Evolutionary conservation across 2,888 invertebrate species (phyloP).

Genomic region (Encarsia formosa): DNA sequence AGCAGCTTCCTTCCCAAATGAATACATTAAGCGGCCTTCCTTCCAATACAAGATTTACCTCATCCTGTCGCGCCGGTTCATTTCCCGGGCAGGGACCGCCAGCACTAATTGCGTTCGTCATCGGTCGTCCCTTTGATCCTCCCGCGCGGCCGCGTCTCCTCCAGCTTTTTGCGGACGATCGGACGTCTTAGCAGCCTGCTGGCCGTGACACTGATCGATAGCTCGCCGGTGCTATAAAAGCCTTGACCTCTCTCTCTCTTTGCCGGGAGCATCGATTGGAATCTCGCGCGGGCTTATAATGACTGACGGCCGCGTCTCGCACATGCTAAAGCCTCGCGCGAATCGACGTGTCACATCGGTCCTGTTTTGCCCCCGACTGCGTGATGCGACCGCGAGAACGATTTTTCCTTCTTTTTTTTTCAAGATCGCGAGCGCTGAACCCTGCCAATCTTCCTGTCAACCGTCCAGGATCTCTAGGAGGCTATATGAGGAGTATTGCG

Average conservation of each 20-base stretch:
- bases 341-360: slow-evolving; percentile 44
- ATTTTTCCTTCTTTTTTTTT: too few species aligned
- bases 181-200: too few species aligned
- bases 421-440: too few species aligned
- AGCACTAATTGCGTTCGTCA: slow-evolving; percentile 42
- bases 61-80: too few species aligned
- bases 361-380: too few species aligned
- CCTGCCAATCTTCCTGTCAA: too few species aligned
- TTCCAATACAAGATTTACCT: too few species aligned
- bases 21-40: too few species aligned
- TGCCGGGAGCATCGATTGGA: slow-evolving; percentile 44
- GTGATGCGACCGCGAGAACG: too few species aligned
- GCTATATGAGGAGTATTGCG: too few species aligned
- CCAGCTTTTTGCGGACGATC: background rate
- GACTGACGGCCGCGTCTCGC: slow-evolving; percentile 33
- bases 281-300: slow-evolving; percentile 43
- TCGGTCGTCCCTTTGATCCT: slow-evolving; percentile 31
- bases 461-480: too few species aligned
- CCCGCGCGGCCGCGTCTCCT: slow-evolving; percentile 16
- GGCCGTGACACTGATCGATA: slow-evolving; percentile 44
- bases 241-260: slow-evolving; percentile 39
- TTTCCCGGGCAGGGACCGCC: slow-evolving; percentile 14
- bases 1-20: too few species aligned
- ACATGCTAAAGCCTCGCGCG: slow-evolving; percentile 28
- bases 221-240: slow-evolving; percentile 36